Evolutionary conservation across 2,797 vertebrate genomes (phyloP), one percentile per base, ranked within the genome.

Genomic region (Garrulus glandarius): DNA sequence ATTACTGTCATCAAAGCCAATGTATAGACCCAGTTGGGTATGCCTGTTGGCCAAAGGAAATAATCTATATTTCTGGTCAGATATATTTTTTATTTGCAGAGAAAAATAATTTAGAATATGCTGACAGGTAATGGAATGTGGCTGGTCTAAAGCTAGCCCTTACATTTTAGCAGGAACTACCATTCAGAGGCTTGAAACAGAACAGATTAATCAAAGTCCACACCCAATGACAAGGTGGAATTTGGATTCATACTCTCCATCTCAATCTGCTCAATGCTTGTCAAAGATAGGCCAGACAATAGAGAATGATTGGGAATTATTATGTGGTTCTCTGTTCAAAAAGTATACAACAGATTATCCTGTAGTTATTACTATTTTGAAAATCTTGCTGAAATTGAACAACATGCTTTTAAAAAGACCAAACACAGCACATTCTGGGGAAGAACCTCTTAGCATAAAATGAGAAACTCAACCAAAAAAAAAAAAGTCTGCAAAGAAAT

Each of bases 171-270:
- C 29, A 65, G 64, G 43, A 92, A 59, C 61, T 37, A 68, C 36
- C 11, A 44, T 71, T 92, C 21, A 81, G 63, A 76, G 11, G 14
- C n/a, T 78, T 88, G 47, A 94, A 84, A 46, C 15, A 68, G 56
- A 95, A 89, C 17, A 88, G 55, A 96, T 96, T 93, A 88, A 55
- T 95, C 65, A 83, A 93, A 69, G 65, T 88, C 89, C 69, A 57
- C 50, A 72, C 39, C 55, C 90, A 89, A 53, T 76, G 87, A 78
- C 53, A 91, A 61, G 27, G 30, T 41, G 46, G 69, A 78, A 81
- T 92, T 91, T 95, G 65, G 72, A 93, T 84, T 86, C 32, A 69
- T 86, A 72, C 4, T 47, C 27, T 69, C 41, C 69, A 13, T 76
- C 55, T 72, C 71, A 85, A 3, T 80, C 27, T 90, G 39, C 41